Percentiles rank a stretch among this genome's conserved stretches.
These are phyloP conservation scores for Phalera bucephala DNA, from an alignment of 2,888 invertebrate species.

Conservation along the genomic window DNA sequence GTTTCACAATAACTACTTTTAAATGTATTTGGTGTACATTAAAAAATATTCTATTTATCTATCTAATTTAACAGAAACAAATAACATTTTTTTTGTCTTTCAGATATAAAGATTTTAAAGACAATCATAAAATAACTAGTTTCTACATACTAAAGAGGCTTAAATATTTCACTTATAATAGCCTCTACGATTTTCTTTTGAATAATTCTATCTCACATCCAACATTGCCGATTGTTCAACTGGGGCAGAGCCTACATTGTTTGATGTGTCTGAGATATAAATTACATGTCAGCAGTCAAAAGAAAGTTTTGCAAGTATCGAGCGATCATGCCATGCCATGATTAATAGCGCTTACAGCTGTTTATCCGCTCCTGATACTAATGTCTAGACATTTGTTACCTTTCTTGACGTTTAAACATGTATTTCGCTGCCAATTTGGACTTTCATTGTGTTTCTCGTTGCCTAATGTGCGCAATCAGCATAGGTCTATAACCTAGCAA, in stretches of 20 bases:
- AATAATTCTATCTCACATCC: slow-evolving; percentile 1
- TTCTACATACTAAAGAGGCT: background rate
- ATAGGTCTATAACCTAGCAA: slow-evolving; percentile 1
- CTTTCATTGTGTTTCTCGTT: background rate
- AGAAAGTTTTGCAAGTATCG: slow-evolving; percentile 26
- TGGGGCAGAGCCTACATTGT: slow-evolving; percentile 18
- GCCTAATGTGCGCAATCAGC: slow-evolving; percentile 1
- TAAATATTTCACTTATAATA: too few relatives aligned
- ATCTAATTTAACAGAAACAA: too few relatives aligned
- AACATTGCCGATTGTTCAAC: background rate
- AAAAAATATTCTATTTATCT: too few relatives aligned
- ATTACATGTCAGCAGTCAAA: slow-evolving; percentile 27
- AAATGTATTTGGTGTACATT: too few relatives aligned
- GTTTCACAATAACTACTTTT: too few relatives aligned
- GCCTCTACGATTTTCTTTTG: too few relatives aligned
- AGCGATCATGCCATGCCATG: slow-evolving; percentile 24
- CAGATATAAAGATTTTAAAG: too few relatives aligned
- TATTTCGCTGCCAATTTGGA: slow-evolving; percentile 11
- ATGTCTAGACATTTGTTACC: slow-evolving; percentile 32
- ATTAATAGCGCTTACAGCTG: slow-evolving; percentile 25
- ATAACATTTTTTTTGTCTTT: too few relatives aligned
- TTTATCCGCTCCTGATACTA: slow-evolving; percentile 18
- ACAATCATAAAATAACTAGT: too few relatives aligned
- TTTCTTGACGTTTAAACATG: slow-evolving; percentile 20
- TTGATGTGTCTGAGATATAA: slow-evolving; percentile 32